Evolutionary conservation across 2,797 vertebrate genomes (phyloP).

Genomic region (Sebastes hubbsi): DNA sequence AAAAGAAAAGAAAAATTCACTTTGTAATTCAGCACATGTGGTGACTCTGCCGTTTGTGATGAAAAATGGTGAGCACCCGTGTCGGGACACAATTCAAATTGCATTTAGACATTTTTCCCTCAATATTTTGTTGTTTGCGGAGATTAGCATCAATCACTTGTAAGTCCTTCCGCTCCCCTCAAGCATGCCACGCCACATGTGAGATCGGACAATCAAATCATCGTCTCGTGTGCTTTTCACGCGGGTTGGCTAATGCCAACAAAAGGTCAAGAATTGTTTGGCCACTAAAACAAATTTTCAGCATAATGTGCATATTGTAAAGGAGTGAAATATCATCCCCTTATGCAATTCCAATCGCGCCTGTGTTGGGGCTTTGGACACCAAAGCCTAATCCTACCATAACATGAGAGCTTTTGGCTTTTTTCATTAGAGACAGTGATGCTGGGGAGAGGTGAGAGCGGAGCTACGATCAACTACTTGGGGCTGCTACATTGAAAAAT

Average conservation of each 20-base stretch:
- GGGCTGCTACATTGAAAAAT: not conserved
- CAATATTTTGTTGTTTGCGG: slow-evolving; percentile 20
- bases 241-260: slow-evolving; percentile 18
- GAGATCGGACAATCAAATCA: slow-evolving; percentile 45
- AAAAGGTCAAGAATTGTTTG: slow-evolving; percentile 59
- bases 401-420: slow-evolving; percentile 72
- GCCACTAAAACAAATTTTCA: slow-evolving; percentile 44
- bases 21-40: not conserved
- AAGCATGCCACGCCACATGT: not conserved
- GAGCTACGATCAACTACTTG: slow-evolving; percentile 15
- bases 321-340: slow-evolving; percentile 71
- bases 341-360: slow-evolving; percentile 76
- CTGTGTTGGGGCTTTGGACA: slow-evolving; percentile 66
- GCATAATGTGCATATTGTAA: slow-evolving; percentile 60
- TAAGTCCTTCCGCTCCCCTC: not conserved
- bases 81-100: not conserved
- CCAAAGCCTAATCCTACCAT: slow-evolving; percentile 76
- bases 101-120: slow-evolving; percentile 15
- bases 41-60: not conserved
- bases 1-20: not conserved
- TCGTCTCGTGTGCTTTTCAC: slow-evolving; percentile 25
- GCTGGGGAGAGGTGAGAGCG: slow-evolving; percentile 54
- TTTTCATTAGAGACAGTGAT: slow-evolving; percentile 70
- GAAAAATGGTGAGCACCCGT: not conserved
- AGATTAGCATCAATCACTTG: slow-evolving; percentile 52